Percentiles rank a stretch among this genome's conserved stretches.
phyloP scores from a whole-genome alignment of 1,140 invertebrate species.

The Philopotamus ludificatus region DNA sequence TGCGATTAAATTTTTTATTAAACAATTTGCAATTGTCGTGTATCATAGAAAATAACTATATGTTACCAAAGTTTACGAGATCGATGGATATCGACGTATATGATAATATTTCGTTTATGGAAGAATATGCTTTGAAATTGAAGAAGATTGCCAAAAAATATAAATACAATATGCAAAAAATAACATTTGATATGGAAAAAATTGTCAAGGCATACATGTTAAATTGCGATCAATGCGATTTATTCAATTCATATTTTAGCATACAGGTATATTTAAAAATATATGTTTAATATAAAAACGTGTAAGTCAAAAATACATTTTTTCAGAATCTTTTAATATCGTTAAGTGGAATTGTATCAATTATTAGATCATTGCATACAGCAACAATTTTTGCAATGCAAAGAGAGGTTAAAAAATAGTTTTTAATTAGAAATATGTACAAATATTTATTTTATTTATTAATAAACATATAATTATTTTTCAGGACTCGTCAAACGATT shows the following conservation, averaged over 20 bases:
- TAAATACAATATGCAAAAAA: background rate
- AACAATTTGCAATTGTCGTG: too few species aligned
- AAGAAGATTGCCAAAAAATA: too few species aligned
- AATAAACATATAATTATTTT: background rate
- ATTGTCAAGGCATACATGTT: constrained; percentile 6
- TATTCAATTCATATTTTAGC: constrained; percentile 15
- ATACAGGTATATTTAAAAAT: constrained; percentile 4
- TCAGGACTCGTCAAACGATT: background rate
- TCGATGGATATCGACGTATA: too few species aligned
- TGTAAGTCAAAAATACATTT: too few species aligned
- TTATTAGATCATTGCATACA: constrained; percentile 5
- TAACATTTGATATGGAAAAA: background rate
- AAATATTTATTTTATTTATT: background rate
- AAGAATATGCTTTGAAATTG: background rate
- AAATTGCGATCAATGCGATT: constrained; percentile 18
- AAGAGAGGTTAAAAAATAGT: background rate
- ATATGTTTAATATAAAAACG: too few species aligned
- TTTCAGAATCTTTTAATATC: background rate
- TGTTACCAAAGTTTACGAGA: background rate
- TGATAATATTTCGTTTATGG: background rate
- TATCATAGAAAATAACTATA: too few species aligned
- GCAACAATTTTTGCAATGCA: background rate
- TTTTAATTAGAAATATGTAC: background rate
- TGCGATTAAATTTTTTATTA: too few species aligned
- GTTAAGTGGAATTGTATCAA: background rate